These are phyloP conservation scores for Hydractinia symbiolongicarpus DNA, from an alignment of 30 jellyfish, hydroid and myxozoan genomes.

Conservation along the genomic window DNA sequence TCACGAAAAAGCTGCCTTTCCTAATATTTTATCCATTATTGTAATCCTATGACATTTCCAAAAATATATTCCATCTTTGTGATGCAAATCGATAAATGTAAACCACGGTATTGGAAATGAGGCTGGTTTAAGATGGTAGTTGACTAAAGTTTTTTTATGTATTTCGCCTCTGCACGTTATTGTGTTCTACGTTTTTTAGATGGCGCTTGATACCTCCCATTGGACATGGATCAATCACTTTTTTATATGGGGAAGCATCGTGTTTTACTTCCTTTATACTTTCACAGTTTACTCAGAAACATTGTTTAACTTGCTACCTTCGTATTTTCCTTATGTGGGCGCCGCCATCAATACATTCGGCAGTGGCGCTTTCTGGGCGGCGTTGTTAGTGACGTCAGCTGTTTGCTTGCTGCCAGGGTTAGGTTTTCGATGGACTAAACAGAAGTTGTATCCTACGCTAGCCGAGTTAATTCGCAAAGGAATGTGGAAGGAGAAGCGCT, in stretches of 20 bases:
- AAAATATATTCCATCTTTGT: too few species aligned
- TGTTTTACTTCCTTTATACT: constrained; percentile 75
- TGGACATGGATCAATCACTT: constrained; percentile 97
- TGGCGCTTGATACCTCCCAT: constrained; percentile 73
- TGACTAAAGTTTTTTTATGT: too few species aligned
- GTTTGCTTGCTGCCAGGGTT: constrained; percentile 67
- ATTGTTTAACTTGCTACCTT: constrained; percentile 38
- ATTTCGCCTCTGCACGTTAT: too few species aligned
- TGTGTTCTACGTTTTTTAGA: constrained; percentile 27
- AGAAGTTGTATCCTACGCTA: constrained; percentile 68
- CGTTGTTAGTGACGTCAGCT: constrained; percentile 48
- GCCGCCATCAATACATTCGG: constrained; percentile 87
- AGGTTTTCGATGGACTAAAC: constrained; percentile 70
- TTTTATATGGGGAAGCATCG: constrained; percentile 94
- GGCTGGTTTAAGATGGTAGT: too few species aligned
- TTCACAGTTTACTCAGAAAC: constrained; percentile 61
- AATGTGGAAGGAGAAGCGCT: constrained; percentile 74
- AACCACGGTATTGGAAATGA: too few species aligned
- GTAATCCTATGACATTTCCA: background rate
- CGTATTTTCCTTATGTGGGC: constrained; percentile 62
- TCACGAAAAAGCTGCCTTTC: background rate
- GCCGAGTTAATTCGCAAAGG: constrained; percentile 74
- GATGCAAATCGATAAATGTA: too few species aligned
- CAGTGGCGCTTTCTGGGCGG: constrained; percentile 79
- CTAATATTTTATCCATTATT: background rate